Base-by-base conservation (phyloP, 1,140 invertebrate species). In the Thrips palmi region DNA sequence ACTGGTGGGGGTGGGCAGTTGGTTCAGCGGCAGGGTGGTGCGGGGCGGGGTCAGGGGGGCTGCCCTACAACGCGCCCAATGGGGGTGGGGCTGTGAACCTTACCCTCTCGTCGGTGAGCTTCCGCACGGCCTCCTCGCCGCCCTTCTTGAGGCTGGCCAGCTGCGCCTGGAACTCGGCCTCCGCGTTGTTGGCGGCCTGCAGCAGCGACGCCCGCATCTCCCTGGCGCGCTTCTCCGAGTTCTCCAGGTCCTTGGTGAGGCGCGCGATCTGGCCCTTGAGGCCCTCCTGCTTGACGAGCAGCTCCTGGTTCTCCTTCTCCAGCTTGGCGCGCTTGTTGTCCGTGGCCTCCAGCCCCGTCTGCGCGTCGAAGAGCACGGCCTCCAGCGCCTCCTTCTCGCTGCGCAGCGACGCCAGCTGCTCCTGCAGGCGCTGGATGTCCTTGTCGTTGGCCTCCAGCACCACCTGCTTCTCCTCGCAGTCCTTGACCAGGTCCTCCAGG, bases 341-440 rank as follows among this genome's bases (percentile, higher is more conserved):
- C 0, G 71, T 68, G 14, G 71, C 64, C 52, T 84, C 80, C 15
- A 86, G 52, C 50, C 77, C 74, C 17, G 74, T 79, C 48, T 81
- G 76, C 0, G 77, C 77, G 44, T 84, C 78, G 47, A 83, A 84
- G 2, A 84, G 55, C 8, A 82, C 72, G 5, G 74, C 77, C 55
- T 86, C 81, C 3, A 87, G 54, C 0, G 78, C 72, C 52, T 83
- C 78, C 55, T 86, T 86, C 51, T 87, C 81, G 2, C 70, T 71
- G 8, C 79, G 62, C 18, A 78, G 54, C 0, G 77, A 70, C 0
- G 78, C 76, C 1, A 84, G 48, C 34, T 80, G 66, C 49, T 84
- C 79, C 58, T 79, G 71, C 11, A 69, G 45, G 17, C 77, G 66
- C 48, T 83, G 77, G 8, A 78, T 66, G 49, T 86, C 80, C 56